Conservation (phyloP, 2,888 invertebrate species). For the Apotomis betuletana region DNA sequence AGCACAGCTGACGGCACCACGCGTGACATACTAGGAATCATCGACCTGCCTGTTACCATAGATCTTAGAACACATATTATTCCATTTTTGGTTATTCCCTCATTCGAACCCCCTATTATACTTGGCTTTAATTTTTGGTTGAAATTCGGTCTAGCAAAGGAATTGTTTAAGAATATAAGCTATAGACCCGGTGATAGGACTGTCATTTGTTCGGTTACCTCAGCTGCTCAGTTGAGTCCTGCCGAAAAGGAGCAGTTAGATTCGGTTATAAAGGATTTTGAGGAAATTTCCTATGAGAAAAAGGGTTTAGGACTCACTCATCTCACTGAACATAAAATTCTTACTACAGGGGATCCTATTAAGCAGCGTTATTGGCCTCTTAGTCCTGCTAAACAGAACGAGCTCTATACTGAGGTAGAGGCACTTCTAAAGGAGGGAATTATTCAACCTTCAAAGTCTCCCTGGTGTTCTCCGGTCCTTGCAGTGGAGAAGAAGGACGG, state of each 20-base stretch:
- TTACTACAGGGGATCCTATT: too few relatives aligned
- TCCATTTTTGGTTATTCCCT: slow-evolving; percentile 7
- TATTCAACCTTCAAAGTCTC: too few relatives aligned
- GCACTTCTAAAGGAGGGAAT: too few relatives aligned
- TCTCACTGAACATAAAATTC: too few relatives aligned
- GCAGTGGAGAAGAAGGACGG: too few relatives aligned
- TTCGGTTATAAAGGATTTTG: not conserved
- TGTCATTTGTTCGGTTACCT: slow-evolving; percentile 10
- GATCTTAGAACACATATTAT: not conserved
- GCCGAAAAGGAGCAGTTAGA: slow-evolving; percentile 5
- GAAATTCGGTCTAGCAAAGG: slow-evolving; percentile 8
- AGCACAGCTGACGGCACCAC: slow-evolving; percentile 17
- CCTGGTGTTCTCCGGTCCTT: too few relatives aligned
- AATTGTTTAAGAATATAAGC: slow-evolving; percentile 14
- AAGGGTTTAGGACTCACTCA: too few relatives aligned
- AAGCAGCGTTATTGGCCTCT: too few relatives aligned
- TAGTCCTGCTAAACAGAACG: too few relatives aligned
- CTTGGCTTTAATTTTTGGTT: slow-evolving; percentile 24
- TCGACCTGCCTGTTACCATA: slow-evolving; percentile 9
- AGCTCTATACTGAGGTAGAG: too few relatives aligned
- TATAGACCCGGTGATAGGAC: not conserved
- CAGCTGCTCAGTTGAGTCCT: not conserved
- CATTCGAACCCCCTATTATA: slow-evolving; percentile 21
- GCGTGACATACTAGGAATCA: not conserved
- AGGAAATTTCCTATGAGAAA: too few relatives aligned